Conservation (phyloP, 2,797 vertebrate genomes). For the Sandelia bainsii region DNA sequence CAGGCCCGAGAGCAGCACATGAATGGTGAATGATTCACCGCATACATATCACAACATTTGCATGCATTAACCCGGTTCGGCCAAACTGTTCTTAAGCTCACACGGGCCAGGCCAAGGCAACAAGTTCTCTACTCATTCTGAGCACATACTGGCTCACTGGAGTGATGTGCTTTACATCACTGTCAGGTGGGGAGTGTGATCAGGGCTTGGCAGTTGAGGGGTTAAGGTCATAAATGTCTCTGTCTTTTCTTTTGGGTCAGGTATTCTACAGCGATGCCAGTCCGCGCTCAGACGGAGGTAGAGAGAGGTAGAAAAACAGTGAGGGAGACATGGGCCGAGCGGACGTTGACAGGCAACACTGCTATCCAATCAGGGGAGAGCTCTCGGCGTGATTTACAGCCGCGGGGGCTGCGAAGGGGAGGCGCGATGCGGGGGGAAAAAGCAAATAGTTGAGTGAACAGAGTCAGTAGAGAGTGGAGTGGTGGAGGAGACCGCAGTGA, state of each 20-base stretch:
- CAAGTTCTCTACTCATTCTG: constrained; percentile 35
- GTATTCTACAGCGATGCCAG: constrained; percentile 12
- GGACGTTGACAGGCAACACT: constrained; percentile 52
- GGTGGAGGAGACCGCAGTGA: constrained; percentile 77
- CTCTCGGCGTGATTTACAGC: constrained; percentile 61
- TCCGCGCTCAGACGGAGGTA: constrained; percentile 16
- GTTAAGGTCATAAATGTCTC: constrained; percentile 13
- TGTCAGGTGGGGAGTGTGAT: not conserved
- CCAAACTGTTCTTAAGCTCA: not conserved
- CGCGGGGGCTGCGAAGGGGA: constrained; percentile 73
- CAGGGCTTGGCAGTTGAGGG: not conserved
- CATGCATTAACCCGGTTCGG: constrained; percentile 57
- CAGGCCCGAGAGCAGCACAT: constrained; percentile 47
- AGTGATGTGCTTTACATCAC: not conserved
- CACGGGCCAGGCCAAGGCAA: constrained; percentile 35
- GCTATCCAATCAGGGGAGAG: constrained; percentile 70
- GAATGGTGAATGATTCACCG: constrained; percentile 49
- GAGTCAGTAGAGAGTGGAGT: constrained; percentile 84
- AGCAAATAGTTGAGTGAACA: constrained; percentile 85
- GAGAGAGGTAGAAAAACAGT: constrained; percentile 22
- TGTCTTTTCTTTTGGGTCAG: constrained; percentile 16
- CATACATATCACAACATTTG: constrained; percentile 72
- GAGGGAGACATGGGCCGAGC: constrained; percentile 33
- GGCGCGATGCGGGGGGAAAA: constrained; percentile 86
- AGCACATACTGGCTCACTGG: constrained; percentile 4